Base-by-base conservation (phyloP, 2,888 invertebrate genomes). In the Sicus ferrugineus region DNA sequence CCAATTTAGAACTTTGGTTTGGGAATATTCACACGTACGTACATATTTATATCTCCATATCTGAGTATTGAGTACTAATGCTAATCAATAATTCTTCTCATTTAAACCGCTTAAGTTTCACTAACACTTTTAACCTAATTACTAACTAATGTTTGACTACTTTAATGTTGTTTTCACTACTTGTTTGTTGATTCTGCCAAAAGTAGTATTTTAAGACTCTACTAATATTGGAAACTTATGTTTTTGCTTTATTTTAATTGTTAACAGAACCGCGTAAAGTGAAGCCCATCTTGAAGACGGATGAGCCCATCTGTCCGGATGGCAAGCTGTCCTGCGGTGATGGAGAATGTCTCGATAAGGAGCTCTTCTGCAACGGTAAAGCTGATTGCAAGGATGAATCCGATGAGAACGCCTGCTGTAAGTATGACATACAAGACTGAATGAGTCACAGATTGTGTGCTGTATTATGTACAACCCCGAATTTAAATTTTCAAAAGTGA, bases 341-440 rank as follows among this genome's bases (percentile, higher is more conserved):
- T 85, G 94, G 95, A 74, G 96, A 96, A 83, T 96, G 96, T 86
- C 89, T 96, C 71, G 95, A 95, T 77, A 95, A 93, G 86, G 93
- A 93, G 81, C 88, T 96, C 68, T 96, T 96, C 89, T 96, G 96
- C 86, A 95, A 96, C 82, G 96, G 94, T 80, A 94, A 94, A 86
- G 90, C 92, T 65, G 96, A 96, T 83, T 96, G 96, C 87, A 93
- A 94, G 81, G 96, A 96, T 83, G 96, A 95, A 83, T 96, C 96
- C 66, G 96, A 96, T 83, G 96, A 96, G 87, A 96, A 96, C 80
- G 94, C 96, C 75, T 96, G 96, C 89, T 92, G 96, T 96, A 88
- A 92, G 95, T 93, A 69, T 59, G 23, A 61, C 5, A 2, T n/a
- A n/a, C n/a, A n/a, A n/a, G n/a, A n/a, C n/a, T n/a, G n/a, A n/a